Percentiles rank a stretch among this genome's conserved stretches.
phyloP scores from a whole-genome alignment of 2,113 vertebrate genomes.

The Collichthys lucidus region DNA sequence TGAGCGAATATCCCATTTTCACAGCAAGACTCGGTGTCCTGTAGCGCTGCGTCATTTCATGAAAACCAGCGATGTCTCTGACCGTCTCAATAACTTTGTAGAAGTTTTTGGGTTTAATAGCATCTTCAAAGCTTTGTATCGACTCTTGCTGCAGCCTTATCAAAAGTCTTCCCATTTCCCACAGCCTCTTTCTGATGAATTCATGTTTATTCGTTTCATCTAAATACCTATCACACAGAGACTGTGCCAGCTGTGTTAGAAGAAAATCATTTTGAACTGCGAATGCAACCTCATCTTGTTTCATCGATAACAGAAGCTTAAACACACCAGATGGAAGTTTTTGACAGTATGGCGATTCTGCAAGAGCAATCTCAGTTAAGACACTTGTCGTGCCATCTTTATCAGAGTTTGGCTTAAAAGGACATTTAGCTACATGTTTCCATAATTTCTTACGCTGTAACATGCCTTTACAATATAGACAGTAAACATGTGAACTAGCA shows the following conservation, averaged over 20 bases:
- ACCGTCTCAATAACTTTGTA: conserved; percentile 45
- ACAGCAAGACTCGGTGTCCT: conserved; percentile 44
- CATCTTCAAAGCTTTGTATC: conserved; percentile 51
- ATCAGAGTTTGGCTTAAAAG: neutral
- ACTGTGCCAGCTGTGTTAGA: conserved; percentile 47
- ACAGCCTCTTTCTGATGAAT: conserved; percentile 40
- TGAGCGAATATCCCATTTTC: conserved; percentile 42
- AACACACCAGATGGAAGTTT: conserved; percentile 23
- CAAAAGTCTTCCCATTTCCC: conserved; percentile 61
- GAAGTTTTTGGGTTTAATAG: conserved; percentile 57
- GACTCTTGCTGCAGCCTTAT: conserved; percentile 36
- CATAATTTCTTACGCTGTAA: neutral
- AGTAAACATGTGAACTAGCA: conserved; percentile 11
- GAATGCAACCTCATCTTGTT: conserved; percentile 30
- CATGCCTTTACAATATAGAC: conserved; percentile 65
- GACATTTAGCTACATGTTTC: conserved; percentile 50
- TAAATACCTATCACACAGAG: conserved; percentile 27
- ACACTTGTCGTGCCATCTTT: neutral
- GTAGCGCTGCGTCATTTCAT: conserved; percentile 25
- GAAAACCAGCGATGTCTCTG: conserved; percentile 44
- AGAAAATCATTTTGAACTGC: conserved; percentile 51
- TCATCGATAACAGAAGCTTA: conserved; percentile 51
- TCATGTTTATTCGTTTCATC: conserved; percentile 16
- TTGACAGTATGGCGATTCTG: conserved; percentile 14
- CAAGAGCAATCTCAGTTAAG: conserved; percentile 3